Evolutionary conservation across 2,797 vertebrate genomes (phyloP), one percentile per base, ranked within the genome.

Genomic region (Melanotaenia parkinsoni): DNA sequence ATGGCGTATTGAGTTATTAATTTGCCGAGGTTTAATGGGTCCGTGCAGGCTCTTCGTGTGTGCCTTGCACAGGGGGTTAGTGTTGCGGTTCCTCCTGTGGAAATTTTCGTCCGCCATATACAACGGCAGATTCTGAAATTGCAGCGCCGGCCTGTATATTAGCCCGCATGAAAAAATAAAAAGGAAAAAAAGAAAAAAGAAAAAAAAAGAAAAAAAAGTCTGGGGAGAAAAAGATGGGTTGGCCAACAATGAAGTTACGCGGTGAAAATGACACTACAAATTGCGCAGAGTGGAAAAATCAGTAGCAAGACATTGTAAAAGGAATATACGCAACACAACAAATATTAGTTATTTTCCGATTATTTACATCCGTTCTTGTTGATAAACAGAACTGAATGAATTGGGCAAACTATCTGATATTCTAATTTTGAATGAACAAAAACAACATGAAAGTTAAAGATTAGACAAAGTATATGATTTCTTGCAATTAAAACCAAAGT

Each of bases 61-160:
- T 64, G 80, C 70, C 78, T 60, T 53, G 59, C 69, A 47, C 69
- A 37, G 80, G 43, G 60, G 87, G 64, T 83, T 86, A 74, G 71
- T 72, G 87, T 84, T 87, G 92, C 91, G 83, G 92, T 86, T 87
- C 85, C 82, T 91, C 87, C 87, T 77, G 86, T 90, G 87, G 86
- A 92, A 90, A 90, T 90, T 87, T 83, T 92, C 91, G 90, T 94
- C 94, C 94, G 93, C 94, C 94, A 95, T 95, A 92, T 90, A 92
- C 90, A 89, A 91, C 92, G 91, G 86, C 91, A 93, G 92, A 93
- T 92, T 92, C 93, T 75, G 77, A 94, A 93, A 93, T 94, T 93
- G 90, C 92, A 89, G 91, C 89, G 83, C 91, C 92, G 90, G 93
- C 86, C 88, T 87, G 90, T 88, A 70, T 89, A 86, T 91, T 90